Evolutionary conservation across 2,888 invertebrate genomes (phyloP), one percentile per base, ranked within the genome.

Genomic region (Watsonalla binaria): DNA sequence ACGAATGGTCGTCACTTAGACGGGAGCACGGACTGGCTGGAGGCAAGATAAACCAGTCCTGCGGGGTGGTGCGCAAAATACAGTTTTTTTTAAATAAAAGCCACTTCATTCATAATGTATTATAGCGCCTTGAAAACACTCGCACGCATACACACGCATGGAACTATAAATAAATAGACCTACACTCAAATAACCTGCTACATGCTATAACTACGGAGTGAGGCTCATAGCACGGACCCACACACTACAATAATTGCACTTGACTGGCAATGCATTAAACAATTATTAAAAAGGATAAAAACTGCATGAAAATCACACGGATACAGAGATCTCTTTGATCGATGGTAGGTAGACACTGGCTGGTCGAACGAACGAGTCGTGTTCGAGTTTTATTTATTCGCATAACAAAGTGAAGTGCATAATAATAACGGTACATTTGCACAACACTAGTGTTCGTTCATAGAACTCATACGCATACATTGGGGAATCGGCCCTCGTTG

Each of bases 41-140:
- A 71, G 78, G 79, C 80, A 72, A 73, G 72, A 77, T 66, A 78
- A 83, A 87, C 88, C 86, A 76, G 88, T 86, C 78, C 68, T 52
- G 66, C 58, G 72, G 72, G 67, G 65, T 72, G 74, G 73, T 77
- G 81, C 72, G 79, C 77, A 79, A 78, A 81, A 85, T 84, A 83
- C 83, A 74, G 79, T 84, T 82, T 84, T 82, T 42, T 82, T 81
- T n/a, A n/a, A 81, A 79, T 84, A 66, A 75, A 84, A 80, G 74
- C 77, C 76, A 80, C 88, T 89, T 86, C 90, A 90, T 90, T 90
- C 90, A 90, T 88, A 88, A 86, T 90, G 84, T 85, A 89, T 86
- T 76, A 81, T 75, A 78, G 76, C 71, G 77, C 74, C 76, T 80
- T 82, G 79, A 75, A 82, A 80, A 78, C 72, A 74, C 72, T 63